Percentiles rank a stretch among this genome's conserved stretches.
Conservation (phyloP, 2,888 invertebrate species). For the Germaria angustata region DNA sequence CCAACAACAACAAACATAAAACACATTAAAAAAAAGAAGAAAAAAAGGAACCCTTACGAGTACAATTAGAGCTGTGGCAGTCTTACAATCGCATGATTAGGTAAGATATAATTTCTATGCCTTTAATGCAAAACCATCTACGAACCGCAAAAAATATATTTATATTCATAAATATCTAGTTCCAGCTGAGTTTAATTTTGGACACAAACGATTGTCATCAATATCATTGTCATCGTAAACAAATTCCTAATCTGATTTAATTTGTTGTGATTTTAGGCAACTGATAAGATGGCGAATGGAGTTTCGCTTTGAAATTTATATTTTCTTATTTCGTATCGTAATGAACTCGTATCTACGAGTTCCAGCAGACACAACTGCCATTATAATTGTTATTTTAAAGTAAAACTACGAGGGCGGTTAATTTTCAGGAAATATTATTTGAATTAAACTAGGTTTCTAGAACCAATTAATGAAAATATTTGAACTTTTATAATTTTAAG, state of each 20-base stretch:
- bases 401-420: not conserved
- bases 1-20: not conserved
- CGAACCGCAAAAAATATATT: conserved; percentile 33
- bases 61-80: conserved; percentile 33
- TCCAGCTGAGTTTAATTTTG: conserved; percentile 59
- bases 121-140: conserved; percentile 15
- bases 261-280: conserved; percentile 56
- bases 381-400: not conserved
- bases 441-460: too few relatives aligned
- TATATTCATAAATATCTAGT: not conserved
- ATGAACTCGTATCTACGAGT: not conserved
- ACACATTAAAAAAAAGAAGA: not conserved
- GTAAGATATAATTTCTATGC: conserved; percentile 29
- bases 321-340: not conserved
- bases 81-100: conserved; percentile 55
- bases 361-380: not conserved
- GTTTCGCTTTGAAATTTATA: not conserved
- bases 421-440: not conserved
- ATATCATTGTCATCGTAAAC: conserved; percentile 23
- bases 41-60: conserved; percentile 40
- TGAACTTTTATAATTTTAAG: too few relatives aligned
- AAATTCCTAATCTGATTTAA: conserved; percentile 61
- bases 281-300: conserved; percentile 2
- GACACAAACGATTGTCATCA: conserved; percentile 53
- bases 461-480: too few relatives aligned